phyloP scores from a whole-genome alignment of 2,797 vertebrate species.

The Myripristis murdjan region DNA sequence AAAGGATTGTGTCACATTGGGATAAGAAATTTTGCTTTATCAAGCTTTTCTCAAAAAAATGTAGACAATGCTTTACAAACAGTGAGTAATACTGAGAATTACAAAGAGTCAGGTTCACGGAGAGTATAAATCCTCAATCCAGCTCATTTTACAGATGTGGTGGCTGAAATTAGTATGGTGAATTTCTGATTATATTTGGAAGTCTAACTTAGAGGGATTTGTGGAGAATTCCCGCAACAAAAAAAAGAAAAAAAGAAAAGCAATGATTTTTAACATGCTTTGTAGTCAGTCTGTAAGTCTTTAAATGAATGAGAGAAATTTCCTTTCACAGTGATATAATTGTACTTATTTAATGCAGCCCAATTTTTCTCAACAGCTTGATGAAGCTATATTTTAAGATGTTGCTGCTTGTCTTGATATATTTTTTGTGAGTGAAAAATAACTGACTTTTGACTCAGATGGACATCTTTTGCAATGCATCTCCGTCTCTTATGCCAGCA shows the following conservation, averaged over 20 bases:
- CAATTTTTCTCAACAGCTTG: neutral
- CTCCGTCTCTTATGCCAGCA: constrained; percentile 5
- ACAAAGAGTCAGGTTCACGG: constrained; percentile 56
- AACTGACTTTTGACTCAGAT: no score
- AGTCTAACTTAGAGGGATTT: constrained; percentile 38
- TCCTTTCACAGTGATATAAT: neutral
- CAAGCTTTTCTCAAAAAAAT: constrained; percentile 19
- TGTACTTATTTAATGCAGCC: constrained; percentile 7
- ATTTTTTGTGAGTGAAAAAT: no score
- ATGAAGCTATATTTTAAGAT: neutral
- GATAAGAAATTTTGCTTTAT: constrained; percentile 74
- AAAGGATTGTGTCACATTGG: constrained; percentile 78
- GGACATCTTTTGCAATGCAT: neutral
- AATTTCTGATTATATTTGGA: constrained; percentile 59
- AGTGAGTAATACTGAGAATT: constrained; percentile 54
- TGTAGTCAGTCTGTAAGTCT: no score
- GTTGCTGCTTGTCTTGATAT: no score
- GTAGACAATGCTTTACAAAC: constrained; percentile 74
- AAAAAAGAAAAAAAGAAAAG: no score
- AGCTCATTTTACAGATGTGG: constrained; percentile 66
- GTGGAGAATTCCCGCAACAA: no score
- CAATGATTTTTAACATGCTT: no score
- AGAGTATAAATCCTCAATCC: constrained; percentile 66
- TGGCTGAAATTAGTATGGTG: constrained; percentile 49
- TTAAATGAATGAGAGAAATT: neutral